Base-by-base conservation (phyloP, 2,797 vertebrate species). In the Astyanax mexicanus region DNA sequence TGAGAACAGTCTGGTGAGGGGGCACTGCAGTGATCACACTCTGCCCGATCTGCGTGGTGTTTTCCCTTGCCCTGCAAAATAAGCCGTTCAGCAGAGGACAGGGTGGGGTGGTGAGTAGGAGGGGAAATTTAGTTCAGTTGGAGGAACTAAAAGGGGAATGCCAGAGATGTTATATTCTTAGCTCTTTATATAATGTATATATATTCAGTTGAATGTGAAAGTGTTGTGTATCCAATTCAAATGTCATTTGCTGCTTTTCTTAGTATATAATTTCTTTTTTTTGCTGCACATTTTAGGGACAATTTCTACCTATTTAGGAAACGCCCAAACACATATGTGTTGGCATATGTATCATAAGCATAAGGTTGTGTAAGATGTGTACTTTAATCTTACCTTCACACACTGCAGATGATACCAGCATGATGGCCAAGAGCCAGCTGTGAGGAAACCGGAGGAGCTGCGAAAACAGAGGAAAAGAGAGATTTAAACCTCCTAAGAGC, bases 321-420 rank as follows among this genome's bases (percentile, higher is more conserved):
- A n/a, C n/a, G n/a, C n/a, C n/a, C n/a, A n/a, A n/a, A n/a, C n/a
- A n/a, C n/a, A n/a, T n/a, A n/a, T n/a, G n/a, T n/a, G n/a, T n/a
- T n/a, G n/a, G n/a, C n/a, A n/a, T n/a, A n/a, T n/a, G n/a, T n/a
- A n/a, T n/a, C n/a, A n/a, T n/a, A n/a, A n/a, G n/a, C n/a, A n/a
- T n/a, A n/a, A n/a, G n/a, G n/a, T n/a, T n/a, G n/a, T n/a, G n/a
- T n/a, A n/a, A n/a, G n/a, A n/a, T n/a, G n/a, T n/a, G n/a, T n/a
- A n/a, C n/a, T n/a, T n/a, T n/a, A n/a, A 3, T 9, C 80, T 45
- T 86, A 93, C 92, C 90, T 87, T 78, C 74, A 71, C 68, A 74
- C 75, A 74, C 25, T 49, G 17, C 84, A 75, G 60, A 80, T 40
- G 47, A 83, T 62, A 73, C 85, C 67, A 67, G 85, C 40, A 85